phyloP scores from a whole-genome alignment of 2,113 vertebrate species.

The Equus przewalskii region DNA sequence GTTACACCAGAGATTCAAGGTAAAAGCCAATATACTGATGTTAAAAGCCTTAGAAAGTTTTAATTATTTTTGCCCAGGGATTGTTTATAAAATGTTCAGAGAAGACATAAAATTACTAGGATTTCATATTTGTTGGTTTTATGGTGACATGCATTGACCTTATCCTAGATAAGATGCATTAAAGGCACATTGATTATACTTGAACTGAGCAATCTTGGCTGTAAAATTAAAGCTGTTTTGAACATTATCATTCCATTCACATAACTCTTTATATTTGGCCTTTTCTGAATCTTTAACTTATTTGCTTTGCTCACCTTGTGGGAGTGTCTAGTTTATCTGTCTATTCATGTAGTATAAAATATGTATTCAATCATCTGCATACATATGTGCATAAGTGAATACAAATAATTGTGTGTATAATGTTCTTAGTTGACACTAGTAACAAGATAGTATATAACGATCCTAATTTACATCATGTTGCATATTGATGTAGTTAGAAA shows the following conservation, averaged over 20 bases:
- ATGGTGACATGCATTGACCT: neutral
- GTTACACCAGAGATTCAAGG: neutral
- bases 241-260: neutral
- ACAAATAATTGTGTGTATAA: neutral
- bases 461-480: neutral
- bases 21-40: neutral
- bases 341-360: neutral
- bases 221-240: neutral
- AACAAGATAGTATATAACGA: neutral
- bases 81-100: constrained; percentile 20
- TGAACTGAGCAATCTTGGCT: neutral
- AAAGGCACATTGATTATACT: neutral
- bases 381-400: no score
- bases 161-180: neutral
- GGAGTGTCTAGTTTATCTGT: neutral
- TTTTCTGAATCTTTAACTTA: neutral
- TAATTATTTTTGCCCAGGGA: neutral
- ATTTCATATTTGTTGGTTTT: neutral
- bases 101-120: neutral
- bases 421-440: neutral
- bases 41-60: neutral
- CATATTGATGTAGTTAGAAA: neutral
- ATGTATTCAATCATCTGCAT: neutral
- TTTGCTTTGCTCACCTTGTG: neutral
- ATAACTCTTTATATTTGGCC: neutral